A percentile compares a stretch with the other conserved stretches of the same genome.
phyloP scores from a whole-genome alignment of 2,113 vertebrate genomes.

The Gasterosteus aculeatus region DNA sequence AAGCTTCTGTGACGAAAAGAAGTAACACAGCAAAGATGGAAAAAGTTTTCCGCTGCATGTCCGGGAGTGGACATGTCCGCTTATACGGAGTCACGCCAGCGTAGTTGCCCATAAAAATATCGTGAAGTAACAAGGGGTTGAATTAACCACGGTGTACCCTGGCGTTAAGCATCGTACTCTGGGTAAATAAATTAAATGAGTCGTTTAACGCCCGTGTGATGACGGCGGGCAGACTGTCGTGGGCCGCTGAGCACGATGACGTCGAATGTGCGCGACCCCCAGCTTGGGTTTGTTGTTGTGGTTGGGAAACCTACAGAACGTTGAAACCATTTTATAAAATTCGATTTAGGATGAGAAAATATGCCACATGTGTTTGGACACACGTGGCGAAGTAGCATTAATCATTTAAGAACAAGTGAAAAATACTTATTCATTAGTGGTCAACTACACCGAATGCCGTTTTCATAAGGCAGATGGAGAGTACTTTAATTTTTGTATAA shows the following conservation, averaged over 20 bases:
- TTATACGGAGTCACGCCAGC: accelerated
- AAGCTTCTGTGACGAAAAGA: neutral
- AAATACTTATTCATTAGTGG: no score
- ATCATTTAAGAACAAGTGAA: no score
- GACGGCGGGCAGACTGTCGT: neutral
- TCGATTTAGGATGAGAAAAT: neutral
- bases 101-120: neutral
- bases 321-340: neutral
- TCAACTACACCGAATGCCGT: no score
- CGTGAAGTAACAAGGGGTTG: no score
- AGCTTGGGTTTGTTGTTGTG: neutral
- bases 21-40: constrained; percentile 32
- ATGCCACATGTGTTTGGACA: neutral
- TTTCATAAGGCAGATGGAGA: neutral
- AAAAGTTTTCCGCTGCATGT: constrained; percentile 27
- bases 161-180: accelerated
- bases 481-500: neutral
- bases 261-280: constrained; percentile 40
- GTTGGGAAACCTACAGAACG: neutral
- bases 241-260: constrained; percentile 50
- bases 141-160: neutral
- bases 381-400: neutral
- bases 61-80: neutral
- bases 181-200: accelerated
- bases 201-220: neutral